Base-by-base conservation (phyloP, 2,888 invertebrate species). In the Mimas tiliae region DNA sequence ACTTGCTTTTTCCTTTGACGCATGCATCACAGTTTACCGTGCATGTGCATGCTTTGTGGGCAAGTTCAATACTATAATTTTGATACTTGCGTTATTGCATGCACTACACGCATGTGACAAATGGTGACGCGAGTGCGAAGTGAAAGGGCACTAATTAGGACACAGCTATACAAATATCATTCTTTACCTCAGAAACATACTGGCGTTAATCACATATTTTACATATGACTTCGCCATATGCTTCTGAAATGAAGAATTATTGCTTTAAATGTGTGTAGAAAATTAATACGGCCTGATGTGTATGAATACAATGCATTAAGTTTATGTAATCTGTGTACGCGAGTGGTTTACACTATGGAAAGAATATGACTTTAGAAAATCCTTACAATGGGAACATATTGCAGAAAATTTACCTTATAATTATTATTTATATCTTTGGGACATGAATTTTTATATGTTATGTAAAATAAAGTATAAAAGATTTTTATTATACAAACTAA, bases 221-320 rank as follows among this genome's bases (percentile, higher is more conserved):
- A 27, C n/a, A 27, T 27, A 27, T 3, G 2, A 27, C 27, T 27
- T 27, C 27, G 27, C 27, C 27, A 27, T 27, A 27, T 27, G 27
- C 27, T 27, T 27, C 27, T 27, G 27, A 27, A 1, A 27, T 27
- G 27, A 27, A 27, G 2, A 48, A 47, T 16, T 16, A 42, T 19
- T 42, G 42, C 38, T 12, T 50, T 58, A 19, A 16, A 19, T 58
- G 34, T 34, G 16, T 55, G 16, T 27, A 7, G 33, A n/a, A 33
- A 33, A 11, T 45, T 53, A 58, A 11, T 42, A n/a, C 42, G 58
- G 58, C 58, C 58, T 42, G 38, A 19, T 58, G 12, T 58, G 21
- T 58, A 58, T 58, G 58, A 58, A 58, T 58, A 58, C 58, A 58
- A 58, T 42, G 38, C 42, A 58, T 58, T 58, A 53, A n/a, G 53